A percentile compares a stretch with the other conserved stretches of the same genome.
Conservation (phyloP, 2,888 invertebrate genomes). For the Beris chalybata region DNA sequence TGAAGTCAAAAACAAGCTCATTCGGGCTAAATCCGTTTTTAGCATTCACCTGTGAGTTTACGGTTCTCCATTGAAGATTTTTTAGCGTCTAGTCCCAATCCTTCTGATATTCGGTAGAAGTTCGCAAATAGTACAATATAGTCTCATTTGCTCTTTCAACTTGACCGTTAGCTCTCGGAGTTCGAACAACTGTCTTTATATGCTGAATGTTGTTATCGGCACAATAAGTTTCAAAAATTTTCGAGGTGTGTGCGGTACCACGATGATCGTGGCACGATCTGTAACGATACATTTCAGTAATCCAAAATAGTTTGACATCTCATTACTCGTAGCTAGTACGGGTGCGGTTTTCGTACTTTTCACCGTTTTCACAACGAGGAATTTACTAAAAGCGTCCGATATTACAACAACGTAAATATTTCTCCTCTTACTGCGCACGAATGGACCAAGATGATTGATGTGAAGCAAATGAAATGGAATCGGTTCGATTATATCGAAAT, state of each 20-base stretch:
- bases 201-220: too few species aligned
- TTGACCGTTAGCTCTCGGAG: too few species aligned
- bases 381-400: slow-evolving; percentile 38
- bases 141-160: too few species aligned
- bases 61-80: slow-evolving; percentile 38
- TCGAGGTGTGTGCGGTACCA: slow-evolving; percentile 37
- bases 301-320: slow-evolving; percentile 37
- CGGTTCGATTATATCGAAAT: background rate
- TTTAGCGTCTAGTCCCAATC: slow-evolving; percentile 37
- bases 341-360: slow-evolving; percentile 37
- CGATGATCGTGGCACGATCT: slow-evolving; percentile 41
- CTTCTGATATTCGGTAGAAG: slow-evolving; percentile 34
- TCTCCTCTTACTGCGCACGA: slow-evolving; percentile 36
- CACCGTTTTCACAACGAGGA: slow-evolving; percentile 36
- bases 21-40: slow-evolving; percentile 8
- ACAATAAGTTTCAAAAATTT: slow-evolving; percentile 40
- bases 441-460: too few species aligned
- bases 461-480: slow-evolving; percentile 14
- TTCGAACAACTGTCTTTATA: too few species aligned
- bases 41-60: background rate
- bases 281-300: slow-evolving; percentile 36
- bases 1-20: too few species aligned
- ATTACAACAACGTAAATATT: slow-evolving; percentile 38
- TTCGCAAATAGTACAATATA: slow-evolving; percentile 41
- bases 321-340: slow-evolving; percentile 36